phyloP scores from a whole-genome alignment of 2,113 vertebrate species.

The Isurus oxyrinchus region DNA sequence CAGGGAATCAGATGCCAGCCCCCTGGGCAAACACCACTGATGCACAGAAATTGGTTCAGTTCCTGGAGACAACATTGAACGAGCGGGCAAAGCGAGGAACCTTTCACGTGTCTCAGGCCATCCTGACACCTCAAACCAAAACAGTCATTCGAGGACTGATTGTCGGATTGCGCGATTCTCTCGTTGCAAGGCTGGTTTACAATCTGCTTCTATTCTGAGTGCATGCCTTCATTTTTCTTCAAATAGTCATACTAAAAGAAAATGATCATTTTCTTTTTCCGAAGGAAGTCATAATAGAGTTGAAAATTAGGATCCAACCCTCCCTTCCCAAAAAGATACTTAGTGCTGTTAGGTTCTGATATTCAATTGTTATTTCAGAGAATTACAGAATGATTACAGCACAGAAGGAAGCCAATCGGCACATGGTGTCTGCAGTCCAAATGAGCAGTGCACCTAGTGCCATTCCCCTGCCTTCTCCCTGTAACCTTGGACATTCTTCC shows the following conservation, averaged over 20 bases:
- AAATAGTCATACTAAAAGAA: background rate
- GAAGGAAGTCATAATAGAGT: background rate
- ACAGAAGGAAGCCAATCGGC: too few species aligned
- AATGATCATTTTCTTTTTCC: background rate
- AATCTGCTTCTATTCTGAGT: background rate
- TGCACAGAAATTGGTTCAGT: constrained; percentile 77
- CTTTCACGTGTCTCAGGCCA: constrained; percentile 95
- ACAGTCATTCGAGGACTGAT: constrained; percentile 78
- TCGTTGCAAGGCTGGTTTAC: constrained; percentile 75
- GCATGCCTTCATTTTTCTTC: background rate
- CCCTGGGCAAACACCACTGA: constrained; percentile 96
- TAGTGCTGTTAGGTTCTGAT: background rate
- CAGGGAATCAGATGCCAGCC: constrained; percentile 86
- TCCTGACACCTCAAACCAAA: constrained; percentile 80
- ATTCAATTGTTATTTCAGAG: background rate
- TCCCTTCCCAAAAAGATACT: background rate
- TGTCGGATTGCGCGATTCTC: constrained; percentile 78
- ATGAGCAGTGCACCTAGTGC: too few species aligned
- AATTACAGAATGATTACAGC: too few species aligned
- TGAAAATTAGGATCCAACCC: background rate
- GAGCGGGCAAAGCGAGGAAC: constrained; percentile 69
- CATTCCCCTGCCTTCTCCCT: too few species aligned
- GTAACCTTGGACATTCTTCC: too few species aligned
- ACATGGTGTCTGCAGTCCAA: too few species aligned
- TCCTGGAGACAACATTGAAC: constrained; percentile 82